Evolutionary conservation across 2,113 vertebrate genomes (phyloP).

Genomic region (Thalassarche chlororhynchos): DNA sequence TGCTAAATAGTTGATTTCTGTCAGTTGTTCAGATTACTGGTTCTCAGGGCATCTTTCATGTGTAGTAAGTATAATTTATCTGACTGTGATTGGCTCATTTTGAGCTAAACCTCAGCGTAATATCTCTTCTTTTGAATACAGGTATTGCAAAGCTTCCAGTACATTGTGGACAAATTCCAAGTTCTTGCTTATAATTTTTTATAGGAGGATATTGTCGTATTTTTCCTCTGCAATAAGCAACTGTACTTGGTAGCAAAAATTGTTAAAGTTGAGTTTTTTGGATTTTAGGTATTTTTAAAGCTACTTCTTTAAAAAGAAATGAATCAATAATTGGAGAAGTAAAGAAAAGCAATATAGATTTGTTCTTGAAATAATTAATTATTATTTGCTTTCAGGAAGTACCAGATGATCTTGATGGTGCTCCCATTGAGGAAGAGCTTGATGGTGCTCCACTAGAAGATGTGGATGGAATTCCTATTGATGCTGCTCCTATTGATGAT

Average conservation of each 20-base stretch:
- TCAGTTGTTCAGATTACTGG: not conserved
- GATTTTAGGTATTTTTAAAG: not conserved
- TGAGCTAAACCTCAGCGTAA: not conserved
- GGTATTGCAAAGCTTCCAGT: not conserved
- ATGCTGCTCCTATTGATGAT: slow-evolving; percentile 88
- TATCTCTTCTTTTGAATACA: not conserved
- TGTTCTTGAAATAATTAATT: not conserved
- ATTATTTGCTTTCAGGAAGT: slow-evolving; percentile 68
- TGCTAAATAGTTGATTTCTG: not conserved
- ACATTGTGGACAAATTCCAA: not conserved
- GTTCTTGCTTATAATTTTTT: not conserved
- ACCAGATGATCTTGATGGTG: slow-evolving; percentile 92
- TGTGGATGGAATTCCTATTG: slow-evolving; percentile 94
- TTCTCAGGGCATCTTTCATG: not conserved
- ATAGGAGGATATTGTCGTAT: not conserved
- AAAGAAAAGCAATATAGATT: not conserved
- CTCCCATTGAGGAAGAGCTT: slow-evolving; percentile 92
- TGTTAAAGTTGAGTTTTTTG: not conserved
- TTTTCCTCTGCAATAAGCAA: not conserved
- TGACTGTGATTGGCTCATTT: not conserved
- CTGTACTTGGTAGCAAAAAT: not conserved
- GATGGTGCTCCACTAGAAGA: slow-evolving; percentile 91
- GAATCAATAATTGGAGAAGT: not conserved
- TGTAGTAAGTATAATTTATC: not conserved
- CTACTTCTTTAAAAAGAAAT: not conserved